Percentiles rank a stretch among this genome's conserved stretches.
These are phyloP conservation scores for Zoanthus sansibaricus DNA, from an alignment of 92 coral and sea anemone genomes.

Conservation along the genomic window DNA sequence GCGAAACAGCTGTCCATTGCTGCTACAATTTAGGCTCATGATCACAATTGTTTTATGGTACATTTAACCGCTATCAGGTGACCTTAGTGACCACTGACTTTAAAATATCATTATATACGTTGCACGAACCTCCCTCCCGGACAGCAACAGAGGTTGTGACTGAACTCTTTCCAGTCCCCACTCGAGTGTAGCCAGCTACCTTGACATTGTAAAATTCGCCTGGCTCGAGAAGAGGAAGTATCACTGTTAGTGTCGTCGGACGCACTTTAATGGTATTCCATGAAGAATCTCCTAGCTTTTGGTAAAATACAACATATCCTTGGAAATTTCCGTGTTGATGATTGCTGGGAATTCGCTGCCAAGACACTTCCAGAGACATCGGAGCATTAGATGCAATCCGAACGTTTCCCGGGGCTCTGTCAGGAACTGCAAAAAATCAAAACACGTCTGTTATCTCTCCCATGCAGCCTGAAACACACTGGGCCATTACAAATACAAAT, in stretches of 20 bases:
- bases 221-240: conserved; percentile 56
- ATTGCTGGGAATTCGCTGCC: conserved; percentile 72
- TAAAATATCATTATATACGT: neutral
- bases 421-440: conserved; percentile 59
- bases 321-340: conserved; percentile 63
- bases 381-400: conserved; percentile 52
- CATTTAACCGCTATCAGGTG: too few relatives aligned
- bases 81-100: too few relatives aligned
- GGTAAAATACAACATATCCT: conserved; percentile 73
- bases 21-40: too few relatives aligned
- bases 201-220: conserved; percentile 53
- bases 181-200: conserved; percentile 70
- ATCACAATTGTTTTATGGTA: neutral
- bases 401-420: conserved; percentile 73
- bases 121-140: conserved; percentile 75
- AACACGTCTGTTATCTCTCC: too few relatives aligned
- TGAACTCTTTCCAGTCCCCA: conserved; percentile 66
- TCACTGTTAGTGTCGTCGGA: neutral
- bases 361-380: conserved; percentile 62
- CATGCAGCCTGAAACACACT: too few relatives aligned
- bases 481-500: too few relatives aligned
- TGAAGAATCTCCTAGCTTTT: conserved; percentile 27
- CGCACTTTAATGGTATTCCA: conserved; percentile 3
- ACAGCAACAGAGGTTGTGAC: conserved; percentile 17
- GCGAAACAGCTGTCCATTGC: neutral